Evolutionary conservation across 2,113 vertebrate genomes (phyloP).

Genomic region (Crotalus horridus): DNA sequence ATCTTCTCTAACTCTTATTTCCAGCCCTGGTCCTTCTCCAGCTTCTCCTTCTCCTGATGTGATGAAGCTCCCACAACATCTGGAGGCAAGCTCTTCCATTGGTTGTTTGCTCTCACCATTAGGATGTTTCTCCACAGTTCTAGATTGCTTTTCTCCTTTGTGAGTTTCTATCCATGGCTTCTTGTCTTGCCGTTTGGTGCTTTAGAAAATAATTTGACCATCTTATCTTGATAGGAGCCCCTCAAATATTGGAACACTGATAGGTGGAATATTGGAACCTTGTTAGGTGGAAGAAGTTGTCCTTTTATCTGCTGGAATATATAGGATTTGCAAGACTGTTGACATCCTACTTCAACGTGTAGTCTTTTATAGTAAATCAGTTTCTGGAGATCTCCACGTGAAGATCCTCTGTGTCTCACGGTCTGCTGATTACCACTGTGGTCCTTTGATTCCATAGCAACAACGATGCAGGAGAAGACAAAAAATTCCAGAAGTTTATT

Average conservation of each 20-base stretch:
- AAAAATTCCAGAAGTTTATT: conserved; percentile 51
- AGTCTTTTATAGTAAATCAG: conserved; percentile 4
- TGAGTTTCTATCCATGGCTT: neutral
- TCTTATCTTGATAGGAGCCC: neutral
- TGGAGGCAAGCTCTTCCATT: neutral
- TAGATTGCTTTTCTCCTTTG: neutral
- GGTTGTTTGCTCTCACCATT: neutral
- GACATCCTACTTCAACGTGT: neutral
- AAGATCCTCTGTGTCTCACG: conserved; percentile 31
- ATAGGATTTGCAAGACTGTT: neutral
- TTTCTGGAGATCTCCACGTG: conserved; percentile 39
- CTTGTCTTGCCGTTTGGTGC: neutral
- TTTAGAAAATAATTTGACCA: neutral
- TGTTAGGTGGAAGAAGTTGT: neutral
- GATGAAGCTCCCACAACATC: neutral
- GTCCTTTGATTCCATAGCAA: conserved; percentile 42
- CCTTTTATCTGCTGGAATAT: neutral
- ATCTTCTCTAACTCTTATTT: too few species aligned
- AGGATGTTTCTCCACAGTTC: neutral
- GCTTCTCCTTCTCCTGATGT: too few species aligned
- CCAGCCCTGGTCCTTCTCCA: too few species aligned
- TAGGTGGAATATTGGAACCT: neutral
- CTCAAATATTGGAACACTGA: neutral
- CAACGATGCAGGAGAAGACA: neutral
- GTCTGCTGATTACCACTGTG: conserved; percentile 33